Base-by-base conservation (phyloP, 2,113 vertebrate genomes). In the Clarias batrachus region DNA sequence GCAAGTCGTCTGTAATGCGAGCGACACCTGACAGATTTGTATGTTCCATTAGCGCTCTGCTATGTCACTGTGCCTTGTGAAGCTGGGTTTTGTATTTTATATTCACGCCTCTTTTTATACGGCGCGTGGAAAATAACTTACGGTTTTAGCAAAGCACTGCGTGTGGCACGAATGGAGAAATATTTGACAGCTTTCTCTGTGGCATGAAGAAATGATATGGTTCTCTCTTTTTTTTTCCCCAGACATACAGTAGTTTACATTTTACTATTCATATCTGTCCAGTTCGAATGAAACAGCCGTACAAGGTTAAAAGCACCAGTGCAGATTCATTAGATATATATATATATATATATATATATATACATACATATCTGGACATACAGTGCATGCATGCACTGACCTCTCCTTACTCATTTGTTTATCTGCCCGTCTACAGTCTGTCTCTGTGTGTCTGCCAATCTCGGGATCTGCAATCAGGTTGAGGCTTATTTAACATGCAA, bases 241-340 rank as follows among this genome's bases (percentile, higher is more conserved):
- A 85, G 60, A 89, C 60, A 85, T 85, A 37, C 33, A 37, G 33
- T 37, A 41, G 65, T 78, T 71, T 52, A 78, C 56, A 87, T 87
- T 82, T 52, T 77, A 52, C 63, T 54, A 89, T 87, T 89, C 78
- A 78, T 71, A 89, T 82, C 63, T 33, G 78, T 82, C 65, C 65
- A 74, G 89, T 85, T 66, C 85, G 85, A 89, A 76, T 86, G 71
- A 91, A 88, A 89, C 57, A 88, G 85, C 89, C 81, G 80, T 54
- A 88, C 91, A 93, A 93, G 93, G 92, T 93, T 89, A 89, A 33
- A 71, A 56, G 71, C 52, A 81, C 19, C 62, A 60, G 19, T 78
- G 66, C 4, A 37, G 1, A 10, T 78, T 19, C 52, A 78, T 21
- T 56, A 23, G 68, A 52, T 30, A 68, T 54, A 78, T 54, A 85